These are phyloP conservation scores for Conger conger DNA, from an alignment of 2,113 vertebrate species.

Conservation along the genomic window DNA sequence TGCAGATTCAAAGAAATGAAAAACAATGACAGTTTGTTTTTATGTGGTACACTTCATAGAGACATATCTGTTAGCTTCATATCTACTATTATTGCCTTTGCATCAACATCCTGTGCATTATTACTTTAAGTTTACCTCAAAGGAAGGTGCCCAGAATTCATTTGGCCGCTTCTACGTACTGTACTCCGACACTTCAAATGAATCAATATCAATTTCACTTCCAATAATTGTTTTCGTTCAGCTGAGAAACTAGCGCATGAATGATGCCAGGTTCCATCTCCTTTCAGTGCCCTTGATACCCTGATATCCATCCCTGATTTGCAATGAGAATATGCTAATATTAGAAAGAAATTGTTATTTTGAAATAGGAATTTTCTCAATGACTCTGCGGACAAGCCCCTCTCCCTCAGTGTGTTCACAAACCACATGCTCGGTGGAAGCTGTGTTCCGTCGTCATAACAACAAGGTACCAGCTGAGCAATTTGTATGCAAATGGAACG, in stretches of 20 bases:
- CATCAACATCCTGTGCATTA: not conserved
- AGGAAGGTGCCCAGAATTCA: not conserved
- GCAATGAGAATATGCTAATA: slow-evolving; percentile 19
- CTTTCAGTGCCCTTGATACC: not conserved
- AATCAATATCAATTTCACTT: slow-evolving; percentile 21
- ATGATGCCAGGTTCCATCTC: not conserved
- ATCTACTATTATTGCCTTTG: not conserved
- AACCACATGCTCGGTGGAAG: slow-evolving; percentile 66
- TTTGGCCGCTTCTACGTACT: not conserved
- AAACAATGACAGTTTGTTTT: not conserved
- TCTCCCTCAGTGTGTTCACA: slow-evolving; percentile 57
- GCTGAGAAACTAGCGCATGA: not conserved
- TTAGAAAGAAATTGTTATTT: slow-evolving; percentile 30
- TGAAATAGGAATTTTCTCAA: slow-evolving; percentile 48
- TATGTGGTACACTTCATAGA: not conserved
- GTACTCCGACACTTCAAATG: slow-evolving; percentile 5
- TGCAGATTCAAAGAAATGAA: not conserved
- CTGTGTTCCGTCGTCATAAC: slow-evolving; percentile 73
- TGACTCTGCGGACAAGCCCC: slow-evolving; percentile 45
- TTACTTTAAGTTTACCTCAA: not conserved
- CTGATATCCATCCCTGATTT: not conserved
- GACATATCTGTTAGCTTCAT: not conserved
- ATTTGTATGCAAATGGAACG: slow-evolving; percentile 76
- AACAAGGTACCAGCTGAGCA: slow-evolving; percentile 77
- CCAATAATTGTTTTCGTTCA: not conserved